These are phyloP conservation scores for Clivina fossor DNA, from an alignment of 2,888 invertebrate species.

Conservation along the genomic window DNA sequence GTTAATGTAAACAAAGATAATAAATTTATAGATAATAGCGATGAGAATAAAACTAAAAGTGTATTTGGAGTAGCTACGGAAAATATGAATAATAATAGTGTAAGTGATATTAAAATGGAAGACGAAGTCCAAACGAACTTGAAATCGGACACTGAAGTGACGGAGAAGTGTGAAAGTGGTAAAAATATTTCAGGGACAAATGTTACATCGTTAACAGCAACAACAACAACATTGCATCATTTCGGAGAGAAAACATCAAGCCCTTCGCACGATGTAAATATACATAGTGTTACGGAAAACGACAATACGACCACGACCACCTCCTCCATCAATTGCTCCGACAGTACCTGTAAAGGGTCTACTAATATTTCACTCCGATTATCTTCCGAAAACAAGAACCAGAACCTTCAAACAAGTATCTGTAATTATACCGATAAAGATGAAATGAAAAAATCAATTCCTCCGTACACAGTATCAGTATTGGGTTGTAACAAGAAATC, in stretches of 20 bases:
- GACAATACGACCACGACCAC: neutral
- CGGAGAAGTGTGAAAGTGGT: neutral
- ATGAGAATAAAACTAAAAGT: conserved; percentile 14
- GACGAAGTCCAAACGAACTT: conserved; percentile 7
- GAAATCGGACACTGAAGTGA: neutral
- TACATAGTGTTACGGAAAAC: neutral
- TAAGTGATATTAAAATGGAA: conserved; percentile 14
- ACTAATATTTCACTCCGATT: neutral
- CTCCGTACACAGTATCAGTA: conserved; percentile 20
- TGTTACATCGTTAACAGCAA: no score
- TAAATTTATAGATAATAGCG: conserved; percentile 3
- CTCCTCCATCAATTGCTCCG: neutral
- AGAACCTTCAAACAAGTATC: neutral
- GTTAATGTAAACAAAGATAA: conserved; percentile 13
- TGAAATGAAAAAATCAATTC: neutral
- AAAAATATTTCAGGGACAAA: neutral
- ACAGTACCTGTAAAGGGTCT: neutral
- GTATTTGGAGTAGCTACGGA: conserved; percentile 18
- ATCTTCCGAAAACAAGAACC: neutral
- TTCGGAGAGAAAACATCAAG: no score
- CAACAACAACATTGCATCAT: no score
- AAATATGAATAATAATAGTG: conserved; percentile 23
- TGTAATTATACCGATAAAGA: neutral
- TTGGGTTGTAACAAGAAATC: conserved; percentile 27
- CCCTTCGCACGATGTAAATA: no score